Evolutionary conservation across 2,797 vertebrate species (phyloP), one percentile per base, ranked within the genome.

Genomic region (Thaleichthys pacificus): DNA sequence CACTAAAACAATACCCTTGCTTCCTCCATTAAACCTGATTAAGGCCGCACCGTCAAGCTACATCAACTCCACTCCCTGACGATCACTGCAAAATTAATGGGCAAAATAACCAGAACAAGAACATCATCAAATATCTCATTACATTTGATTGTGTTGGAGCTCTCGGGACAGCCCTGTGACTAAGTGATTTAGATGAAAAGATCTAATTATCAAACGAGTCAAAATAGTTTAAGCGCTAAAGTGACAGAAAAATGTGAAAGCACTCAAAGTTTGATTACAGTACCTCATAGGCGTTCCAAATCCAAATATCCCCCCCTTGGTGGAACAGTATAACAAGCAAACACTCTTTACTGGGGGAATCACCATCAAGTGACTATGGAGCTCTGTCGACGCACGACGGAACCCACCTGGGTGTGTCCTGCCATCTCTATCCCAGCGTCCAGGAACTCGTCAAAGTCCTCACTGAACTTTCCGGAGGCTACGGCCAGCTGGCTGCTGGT

Each of bases 351-450:
- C 32, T 35, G 32, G 32, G 32, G 32, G 32, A 35, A 35, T 8
- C 32, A 35, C 32, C 7, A 35, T 35, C 32, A 8, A 35, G 32
- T 35, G 32, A 35, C 8, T 35, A 35, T 35, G 5, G 32, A 35
- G 32, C 32, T 35, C 32, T 35, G 8, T 35, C 3, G 32, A 35
- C 0, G 8, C 7, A 35, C 32, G 5, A 35, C 32, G 32, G 17
- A 19, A 74, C 84, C 84, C 87, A 98, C 97, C 90, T 98, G 97
- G 24, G 97, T 97, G 86, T 98, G 97, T 77, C 97, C 97, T 21
- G 97, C 97, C 97, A 99, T 99, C 93, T 99, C 97, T 75, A 99
- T 93, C 70, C 97, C 97, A 58, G 97, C 97, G 68, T 98, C 97
- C 28, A 99, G 94, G 91, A 99, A 99, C 79, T 99, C 97, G 73